Evolutionary conservation across 1,140 invertebrate species (phyloP), one percentile per base, ranked within the genome.

Genomic region (Conus betulinus): DNA sequence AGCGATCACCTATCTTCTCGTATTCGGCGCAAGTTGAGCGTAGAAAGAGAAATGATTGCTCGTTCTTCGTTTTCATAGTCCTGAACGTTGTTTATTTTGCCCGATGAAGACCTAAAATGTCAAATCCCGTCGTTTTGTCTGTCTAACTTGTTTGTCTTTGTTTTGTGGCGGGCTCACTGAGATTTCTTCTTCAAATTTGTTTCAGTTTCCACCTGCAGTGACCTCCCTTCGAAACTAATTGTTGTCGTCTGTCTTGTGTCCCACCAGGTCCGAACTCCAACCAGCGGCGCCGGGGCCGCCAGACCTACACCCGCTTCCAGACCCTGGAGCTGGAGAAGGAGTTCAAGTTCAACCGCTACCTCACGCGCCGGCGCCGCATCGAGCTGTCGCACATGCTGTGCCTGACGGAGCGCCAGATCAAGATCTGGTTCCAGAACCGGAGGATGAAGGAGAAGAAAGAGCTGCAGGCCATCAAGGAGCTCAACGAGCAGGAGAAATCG

Each of bases 301-400:
- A 99, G 95, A 99, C 98, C 5, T 99, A 99, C 96, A 99, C 98
- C 92, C 97, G 99, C 95, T 99, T 99, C 96, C 99, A 99, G 96
- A 99, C 99, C 88, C 96, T 99, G 94, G 95, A 95, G 91, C 91
- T 95, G 27, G 99, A 99, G 96, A 99, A 99, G 96, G 99, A 99
- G 96, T 99, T 99, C 96, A 98, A 99, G 96, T 99, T 98, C 95
- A 99, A 99, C 96, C 98, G 99, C 95, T 99, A 99, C 97, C 97
- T 99, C 95, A 99, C 98, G 93, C 97, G 99, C 96, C 97, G 98
- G 96, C 97, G 99, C 96, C 97, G 99, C 96, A 99, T 99, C 96
- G 99, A 99, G 96, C 99, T 99, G 97, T 98, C 98, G 91, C 98
- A 99, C 95, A 98, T 98, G 90, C 97, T 99, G 90, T 99, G 98